A percentile compares a stretch with the other conserved stretches of the same genome.
phyloP scores from a whole-genome alignment of 2,797 vertebrate genomes.

The Chelmon rostratus region DNA sequence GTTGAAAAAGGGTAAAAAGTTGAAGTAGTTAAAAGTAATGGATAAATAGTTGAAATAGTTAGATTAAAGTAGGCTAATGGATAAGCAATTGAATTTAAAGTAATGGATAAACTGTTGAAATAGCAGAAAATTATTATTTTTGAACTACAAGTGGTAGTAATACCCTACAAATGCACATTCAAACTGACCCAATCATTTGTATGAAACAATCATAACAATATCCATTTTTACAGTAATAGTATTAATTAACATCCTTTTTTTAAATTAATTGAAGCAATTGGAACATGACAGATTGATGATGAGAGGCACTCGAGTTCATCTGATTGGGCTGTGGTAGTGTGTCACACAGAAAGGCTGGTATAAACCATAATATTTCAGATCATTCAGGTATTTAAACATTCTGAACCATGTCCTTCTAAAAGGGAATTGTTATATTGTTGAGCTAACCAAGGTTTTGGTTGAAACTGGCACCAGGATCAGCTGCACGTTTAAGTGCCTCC shows the following conservation, averaged over 20 bases:
- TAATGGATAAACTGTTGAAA: too few relatives aligned
- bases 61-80: too few relatives aligned
- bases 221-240: not conserved
- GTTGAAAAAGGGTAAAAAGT: too few relatives aligned
- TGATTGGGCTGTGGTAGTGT: not conserved
- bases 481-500: constrained; percentile 30
- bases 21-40: too few relatives aligned
- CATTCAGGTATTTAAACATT: not conserved
- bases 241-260: not conserved
- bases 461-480: constrained; percentile 10
- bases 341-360: too few relatives aligned
- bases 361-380: not conserved
- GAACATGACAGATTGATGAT: not conserved
- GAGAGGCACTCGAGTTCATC: not conserved
- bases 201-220: not conserved
- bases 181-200: not conserved
- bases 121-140: too few relatives aligned
- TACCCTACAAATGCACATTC: too few relatives aligned
- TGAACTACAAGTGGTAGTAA: too few relatives aligned
- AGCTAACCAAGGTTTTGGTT: not conserved
- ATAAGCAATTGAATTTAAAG: too few relatives aligned
- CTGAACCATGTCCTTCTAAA: not conserved
- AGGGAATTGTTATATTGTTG: not conserved
- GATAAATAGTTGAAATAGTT: too few relatives aligned
- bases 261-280: not conserved